Base-by-base conservation (phyloP, 2,888 invertebrate species). In the Boloria euphrosyne region DNA sequence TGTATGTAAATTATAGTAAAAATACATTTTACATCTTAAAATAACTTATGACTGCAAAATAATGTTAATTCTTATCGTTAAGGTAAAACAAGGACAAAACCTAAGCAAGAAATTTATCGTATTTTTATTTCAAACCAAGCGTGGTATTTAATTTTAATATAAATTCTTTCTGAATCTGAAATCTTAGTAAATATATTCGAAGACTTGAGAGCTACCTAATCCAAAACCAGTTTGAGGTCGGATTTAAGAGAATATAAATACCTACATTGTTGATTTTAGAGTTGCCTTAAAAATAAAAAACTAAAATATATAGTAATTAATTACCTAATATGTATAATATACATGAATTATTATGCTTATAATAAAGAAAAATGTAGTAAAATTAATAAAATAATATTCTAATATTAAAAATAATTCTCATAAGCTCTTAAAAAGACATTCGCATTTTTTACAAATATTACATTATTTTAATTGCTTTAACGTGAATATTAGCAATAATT, bases 1-100 rank as follows among this genome's bases (percentile, higher is more conserved):
- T n/a, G n/a, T n/a, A n/a, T n/a, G n/a, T n/a, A n/a, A n/a, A n/a
- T n/a, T n/a, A n/a, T n/a, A n/a, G n/a, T 27, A 27, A 27, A 27
- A 27, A 27, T 27, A 27, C 5, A 27, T 27, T 27, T 27, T 5
- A 57, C 14, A 44, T n/a, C n/a, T 0, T 22, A 46, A 57, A 46
- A 44, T 22, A 2, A 46, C 18, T 57, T 46, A 22, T 13, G 22
- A 22, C 27, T 58, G 47, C 16, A 58, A 27, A 16, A 27, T 17
- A 38, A 31, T 27, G 43, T 54, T 54, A 53, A 59, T 61, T 58
- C 47, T 65, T 66, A 66, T 68, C 57, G 22, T 53, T 4, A 49
- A 62, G 44, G 31, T 51, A 62, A 62, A 58, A 62, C 66, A 69
- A 69, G 71, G 69, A 47, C 60, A 58, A 49, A 47, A 18, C 18